Evolutionary conservation across 2,888 invertebrate genomes (phyloP).

Genomic region (Cancer borealis): DNA sequence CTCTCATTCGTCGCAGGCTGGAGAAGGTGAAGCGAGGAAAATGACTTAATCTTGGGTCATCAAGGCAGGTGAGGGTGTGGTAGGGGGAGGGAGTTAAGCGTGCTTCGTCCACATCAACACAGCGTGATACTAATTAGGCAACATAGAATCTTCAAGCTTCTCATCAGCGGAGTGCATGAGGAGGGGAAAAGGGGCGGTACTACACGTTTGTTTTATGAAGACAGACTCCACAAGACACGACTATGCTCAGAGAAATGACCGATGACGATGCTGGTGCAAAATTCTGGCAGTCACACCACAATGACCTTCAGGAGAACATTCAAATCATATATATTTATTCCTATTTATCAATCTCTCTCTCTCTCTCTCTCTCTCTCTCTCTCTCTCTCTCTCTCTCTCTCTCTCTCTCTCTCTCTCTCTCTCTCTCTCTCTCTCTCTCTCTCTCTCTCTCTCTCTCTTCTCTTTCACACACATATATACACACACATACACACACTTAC

Average conservation of each 20-base stretch:
- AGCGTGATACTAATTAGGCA: not conserved
- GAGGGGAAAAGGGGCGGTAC: not conserved
- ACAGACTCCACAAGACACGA: not conserved
- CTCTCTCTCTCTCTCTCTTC: too few relatives aligned
- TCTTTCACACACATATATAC: too few relatives aligned
- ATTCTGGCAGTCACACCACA: not conserved
- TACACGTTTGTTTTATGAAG: not conserved
- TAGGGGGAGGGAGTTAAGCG: not conserved
- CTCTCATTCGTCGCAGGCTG: not conserved
- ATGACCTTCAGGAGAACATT: not conserved
- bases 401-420: too few relatives aligned
- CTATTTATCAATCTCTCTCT: too few relatives aligned
- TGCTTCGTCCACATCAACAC: not conserved
- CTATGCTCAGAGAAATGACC: not conserved
- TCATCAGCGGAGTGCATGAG: not conserved
- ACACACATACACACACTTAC: too few relatives aligned
- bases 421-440: too few relatives aligned
- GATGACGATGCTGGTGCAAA: not conserved
- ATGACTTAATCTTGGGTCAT: not conserved
- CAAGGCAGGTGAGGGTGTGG: not conserved
- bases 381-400: too few relatives aligned
- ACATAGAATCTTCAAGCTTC: not conserved
- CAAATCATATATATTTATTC: not conserved
- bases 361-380: too few relatives aligned
- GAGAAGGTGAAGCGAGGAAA: not conserved